phyloP scores from a whole-genome alignment of 2,888 invertebrate genomes.

The Serripes groenlandicus region DNA sequence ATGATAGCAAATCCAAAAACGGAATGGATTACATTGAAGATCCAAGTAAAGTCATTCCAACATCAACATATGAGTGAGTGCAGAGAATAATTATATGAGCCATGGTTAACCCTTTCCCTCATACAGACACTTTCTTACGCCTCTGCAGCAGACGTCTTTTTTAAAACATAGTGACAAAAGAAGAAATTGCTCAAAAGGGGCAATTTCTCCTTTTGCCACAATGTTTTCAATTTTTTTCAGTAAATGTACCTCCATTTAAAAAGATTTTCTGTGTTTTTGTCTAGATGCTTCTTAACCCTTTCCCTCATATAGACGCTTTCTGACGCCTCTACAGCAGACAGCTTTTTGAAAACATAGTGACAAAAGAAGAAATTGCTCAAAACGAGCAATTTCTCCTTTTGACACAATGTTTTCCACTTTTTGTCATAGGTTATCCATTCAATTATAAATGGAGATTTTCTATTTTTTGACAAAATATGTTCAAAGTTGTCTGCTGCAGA shows the following conservation, averaged over 20 bases:
- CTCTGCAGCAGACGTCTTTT: neutral
- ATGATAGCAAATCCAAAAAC: conserved; percentile 58
- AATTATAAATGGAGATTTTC: no score
- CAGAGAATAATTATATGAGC: neutral
- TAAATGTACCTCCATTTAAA: no score
- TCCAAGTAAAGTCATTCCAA: conserved; percentile 64
- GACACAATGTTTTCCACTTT: neutral
- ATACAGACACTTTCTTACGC: neutral
- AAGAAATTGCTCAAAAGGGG: neutral
- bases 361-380: neutral
- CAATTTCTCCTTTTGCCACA: conserved; percentile 3
- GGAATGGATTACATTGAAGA: conserved; percentile 74
- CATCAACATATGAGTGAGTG: conserved; percentile 70
- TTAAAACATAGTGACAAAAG: neutral
- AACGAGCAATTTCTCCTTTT: neutral
- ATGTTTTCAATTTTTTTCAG: neutral
- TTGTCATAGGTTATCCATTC: no score
- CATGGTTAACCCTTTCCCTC: neutral
- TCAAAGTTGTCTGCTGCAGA: no score
- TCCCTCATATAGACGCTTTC: neutral
- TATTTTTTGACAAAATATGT: no score
- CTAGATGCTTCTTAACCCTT: neutral
- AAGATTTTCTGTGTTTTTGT: neutral
- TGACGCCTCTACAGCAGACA: neutral
- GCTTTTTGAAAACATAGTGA: neutral